Evolutionary conservation across 2,888 invertebrate species (phyloP).

Genomic region (Eristalis arbustorum): DNA sequence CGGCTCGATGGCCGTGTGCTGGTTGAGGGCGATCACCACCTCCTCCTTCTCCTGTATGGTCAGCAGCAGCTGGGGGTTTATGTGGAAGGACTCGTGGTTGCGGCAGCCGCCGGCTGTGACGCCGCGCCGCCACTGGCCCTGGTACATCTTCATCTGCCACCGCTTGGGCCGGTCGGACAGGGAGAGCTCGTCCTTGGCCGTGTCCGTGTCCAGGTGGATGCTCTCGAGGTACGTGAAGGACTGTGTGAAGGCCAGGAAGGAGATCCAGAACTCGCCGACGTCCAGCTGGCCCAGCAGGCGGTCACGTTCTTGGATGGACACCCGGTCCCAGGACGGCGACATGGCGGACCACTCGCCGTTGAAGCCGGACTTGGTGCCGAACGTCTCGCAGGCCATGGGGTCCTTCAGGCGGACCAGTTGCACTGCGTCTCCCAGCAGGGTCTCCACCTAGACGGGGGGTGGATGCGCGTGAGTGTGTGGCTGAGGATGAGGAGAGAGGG

Average conservation of each 20-base stretch:
- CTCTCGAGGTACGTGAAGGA: constrained; percentile 91
- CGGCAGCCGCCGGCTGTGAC: constrained; percentile 94
- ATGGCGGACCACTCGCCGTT: constrained; percentile 86
- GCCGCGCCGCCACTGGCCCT: constrained; percentile 92
- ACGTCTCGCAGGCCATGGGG: constrained; percentile 82
- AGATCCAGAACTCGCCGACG: constrained; percentile 90
- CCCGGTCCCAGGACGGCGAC: constrained; percentile 88
- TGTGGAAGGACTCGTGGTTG: constrained; percentile 95
- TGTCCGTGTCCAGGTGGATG: constrained; percentile 92
- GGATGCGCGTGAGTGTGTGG: neutral
- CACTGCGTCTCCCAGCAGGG: constrained; percentile 85
- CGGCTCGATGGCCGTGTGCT: constrained; percentile 95
- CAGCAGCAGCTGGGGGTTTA: constrained; percentile 93
- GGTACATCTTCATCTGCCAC: constrained; percentile 93
- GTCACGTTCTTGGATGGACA: constrained; percentile 87
- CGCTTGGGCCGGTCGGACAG: constrained; percentile 87
- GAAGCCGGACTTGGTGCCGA: constrained; percentile 84
- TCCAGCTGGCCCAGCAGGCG: constrained; percentile 85
- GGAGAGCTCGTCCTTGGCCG: constrained; percentile 91
- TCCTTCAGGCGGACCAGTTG: constrained; percentile 87
- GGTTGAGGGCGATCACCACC: constrained; percentile 91
- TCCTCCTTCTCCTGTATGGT: constrained; percentile 90
- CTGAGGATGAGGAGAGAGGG: too few relatives aligned
- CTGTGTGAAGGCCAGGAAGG: constrained; percentile 90
- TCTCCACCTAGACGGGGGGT: constrained; percentile 83